Percentiles rank a stretch among this genome's conserved stretches.
These are phyloP conservation scores for Lordiphosa clarofinis DNA, from an alignment of 1,140 invertebrate genomes.

Conservation along the genomic window DNA sequence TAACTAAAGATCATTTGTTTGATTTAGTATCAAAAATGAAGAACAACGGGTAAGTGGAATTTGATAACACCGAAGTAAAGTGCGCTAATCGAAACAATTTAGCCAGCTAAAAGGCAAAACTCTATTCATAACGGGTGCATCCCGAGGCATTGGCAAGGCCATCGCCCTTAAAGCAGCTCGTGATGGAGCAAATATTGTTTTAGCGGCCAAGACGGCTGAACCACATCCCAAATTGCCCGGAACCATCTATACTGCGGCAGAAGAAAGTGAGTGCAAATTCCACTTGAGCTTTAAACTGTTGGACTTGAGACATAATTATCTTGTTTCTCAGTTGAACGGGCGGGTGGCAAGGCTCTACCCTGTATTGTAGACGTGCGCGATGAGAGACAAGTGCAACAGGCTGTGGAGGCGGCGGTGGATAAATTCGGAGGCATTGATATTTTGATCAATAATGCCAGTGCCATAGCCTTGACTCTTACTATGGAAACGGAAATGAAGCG, in stretches of 20 bases:
- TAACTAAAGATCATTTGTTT: not conserved
- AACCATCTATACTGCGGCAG: constrained; percentile 98
- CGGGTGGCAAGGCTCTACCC: constrained; percentile 94
- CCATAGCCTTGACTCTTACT: constrained; percentile 95
- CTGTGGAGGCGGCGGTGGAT: constrained; percentile 91
- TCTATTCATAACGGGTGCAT: constrained; percentile 97
- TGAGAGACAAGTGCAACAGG: constrained; percentile 89
- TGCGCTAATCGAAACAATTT: not conserved
- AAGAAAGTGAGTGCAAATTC: constrained; percentile 88
- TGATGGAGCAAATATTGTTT: constrained; percentile 97
- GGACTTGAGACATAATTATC: constrained; percentile 22
- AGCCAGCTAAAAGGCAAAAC: constrained; percentile 94
- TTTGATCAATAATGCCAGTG: constrained; percentile 97
- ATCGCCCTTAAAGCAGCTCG: constrained; percentile 95
- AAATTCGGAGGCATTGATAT: constrained; percentile 98
- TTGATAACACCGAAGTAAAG: no score
- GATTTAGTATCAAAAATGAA: constrained; percentile 25
- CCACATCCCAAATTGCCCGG: constrained; percentile 97
- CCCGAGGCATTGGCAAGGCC: constrained; percentile 97
- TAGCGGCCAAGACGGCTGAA: constrained; percentile 96
- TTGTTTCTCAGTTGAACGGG: constrained; percentile 87
- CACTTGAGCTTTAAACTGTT: not conserved
- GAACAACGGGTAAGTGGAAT: constrained; percentile 38
- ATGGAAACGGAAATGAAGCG: constrained; percentile 95
- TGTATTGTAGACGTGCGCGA: constrained; percentile 96